Base-by-base conservation (phyloP, 2,888 invertebrate genomes). In the Mellilla xanthometata region DNA sequence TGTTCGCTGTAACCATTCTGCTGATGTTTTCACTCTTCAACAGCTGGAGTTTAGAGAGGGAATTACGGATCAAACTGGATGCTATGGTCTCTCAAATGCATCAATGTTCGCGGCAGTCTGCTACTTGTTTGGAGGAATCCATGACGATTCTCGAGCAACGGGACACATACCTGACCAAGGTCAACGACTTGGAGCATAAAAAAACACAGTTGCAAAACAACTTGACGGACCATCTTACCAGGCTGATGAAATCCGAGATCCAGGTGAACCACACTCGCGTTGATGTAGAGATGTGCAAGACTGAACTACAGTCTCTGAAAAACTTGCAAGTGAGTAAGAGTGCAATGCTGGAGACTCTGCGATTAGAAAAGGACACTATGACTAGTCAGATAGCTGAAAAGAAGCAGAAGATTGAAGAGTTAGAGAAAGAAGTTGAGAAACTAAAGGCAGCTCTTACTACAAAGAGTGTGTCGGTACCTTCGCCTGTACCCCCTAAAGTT, bases 11-110 rank as follows among this genome's bases (percentile, higher is more conserved):
- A 35, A 83, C 83, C 60, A 77, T 88, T 66, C 66, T 88, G 56
- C 73, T 87, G 45, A 76, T 81, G 62, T 81, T 88, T 74, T 86
- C 88, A 75, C 81, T 89, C 45, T 78, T 89, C 51, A 88, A 87
- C 70, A 88, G 83, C 61, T 88, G 89, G 86, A 79, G 76, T 65
- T 64, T 81, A 51, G 87, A 87, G 49, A 79, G 75, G 4, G 87
- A 84, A 65, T 76, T 88, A 60, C 75, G 79, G 72, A 75, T 73
- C 24, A 77, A 73, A 60, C 55, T 86, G 38, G 62, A 71, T 11
- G 81, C 81, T 39, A 62, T 87, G 52, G 79, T 77, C 56, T 65
- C 69, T 49, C 88, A 88, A 55, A 62, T 89, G 30, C 81, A 85
- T 54, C 82, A 86, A 52, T 87, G 87, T 61, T 81, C 85, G 11